Conservation (phyloP, 2,888 invertebrate species). For the Lypha dubia region DNA sequence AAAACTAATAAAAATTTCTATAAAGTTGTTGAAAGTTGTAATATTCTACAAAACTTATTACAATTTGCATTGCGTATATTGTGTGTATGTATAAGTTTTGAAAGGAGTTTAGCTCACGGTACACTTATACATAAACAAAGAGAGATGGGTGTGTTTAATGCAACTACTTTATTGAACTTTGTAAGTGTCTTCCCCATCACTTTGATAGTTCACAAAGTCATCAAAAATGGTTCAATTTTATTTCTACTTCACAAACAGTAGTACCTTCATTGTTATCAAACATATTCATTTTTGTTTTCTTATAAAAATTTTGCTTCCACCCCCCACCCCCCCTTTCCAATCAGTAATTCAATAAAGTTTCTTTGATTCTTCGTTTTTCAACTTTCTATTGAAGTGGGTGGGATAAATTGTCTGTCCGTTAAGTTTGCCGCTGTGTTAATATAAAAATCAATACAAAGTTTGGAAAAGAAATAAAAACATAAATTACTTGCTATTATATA, state of each 20-base stretch:
- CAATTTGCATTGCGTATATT: background rate
- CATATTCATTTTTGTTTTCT: constrained; percentile 16
- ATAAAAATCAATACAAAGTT: constrained; percentile 59
- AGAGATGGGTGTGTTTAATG: constrained; percentile 13
- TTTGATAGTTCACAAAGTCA: constrained; percentile 60
- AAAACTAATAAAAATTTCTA: no score
- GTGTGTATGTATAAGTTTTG: background rate
- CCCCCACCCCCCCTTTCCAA: background rate
- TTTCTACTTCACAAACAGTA: constrained; percentile 27
- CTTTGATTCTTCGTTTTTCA: background rate
- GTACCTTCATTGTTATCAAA: constrained; percentile 7
- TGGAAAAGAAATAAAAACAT: background rate
- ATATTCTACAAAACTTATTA: background rate
- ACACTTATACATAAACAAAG: no score
- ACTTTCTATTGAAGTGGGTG: constrained; percentile 16
- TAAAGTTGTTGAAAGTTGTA: background rate
- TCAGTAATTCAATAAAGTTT: constrained; percentile 18
- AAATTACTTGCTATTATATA: background rate
- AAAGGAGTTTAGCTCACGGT: no score
- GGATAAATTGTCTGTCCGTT: background rate
- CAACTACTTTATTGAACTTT: background rate
- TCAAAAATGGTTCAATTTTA: constrained; percentile 61
- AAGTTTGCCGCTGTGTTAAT: constrained; percentile 26
- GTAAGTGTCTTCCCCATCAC: constrained; percentile 6
- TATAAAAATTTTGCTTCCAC: background rate